phyloP scores from a whole-genome alignment of 2,797 vertebrate species.

The Gallinago stenura region DNA sequence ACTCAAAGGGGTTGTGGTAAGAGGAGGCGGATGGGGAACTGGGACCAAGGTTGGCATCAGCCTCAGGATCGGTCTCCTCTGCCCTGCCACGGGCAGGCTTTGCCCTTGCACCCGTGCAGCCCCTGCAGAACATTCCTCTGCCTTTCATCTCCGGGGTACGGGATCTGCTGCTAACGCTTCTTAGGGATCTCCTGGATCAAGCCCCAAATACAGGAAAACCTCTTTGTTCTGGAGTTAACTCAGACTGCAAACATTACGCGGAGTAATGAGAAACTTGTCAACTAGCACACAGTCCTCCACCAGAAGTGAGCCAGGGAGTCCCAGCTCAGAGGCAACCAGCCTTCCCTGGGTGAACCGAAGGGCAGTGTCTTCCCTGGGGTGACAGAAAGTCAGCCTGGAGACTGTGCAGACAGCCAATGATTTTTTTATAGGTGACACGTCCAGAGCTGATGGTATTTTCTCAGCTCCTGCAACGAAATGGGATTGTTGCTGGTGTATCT shows the following conservation, averaged over 20 bases:
- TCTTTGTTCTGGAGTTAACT: neutral
- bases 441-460: neutral
- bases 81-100: neutral
- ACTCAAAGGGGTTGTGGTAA: neutral
- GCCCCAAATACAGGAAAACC: neutral
- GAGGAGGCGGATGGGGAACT: neutral
- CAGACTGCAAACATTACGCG: fast-evolving
- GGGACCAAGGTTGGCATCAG: neutral
- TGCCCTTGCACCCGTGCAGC: neutral
- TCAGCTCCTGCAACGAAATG: fast-evolving
- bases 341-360: neutral
- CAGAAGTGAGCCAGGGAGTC: neutral
- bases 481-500: neutral
- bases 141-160: neutral
- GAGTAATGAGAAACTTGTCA: neutral
- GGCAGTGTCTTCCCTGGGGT: neutral
- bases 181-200: neutral
- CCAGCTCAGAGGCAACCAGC: neutral
- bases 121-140: neutral
- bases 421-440: slow-evolving; percentile 27
- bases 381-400: neutral
- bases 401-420: neutral
- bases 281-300: neutral
- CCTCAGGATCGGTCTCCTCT: fast-evolving
- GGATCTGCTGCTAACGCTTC: neutral